These are phyloP conservation scores for Mixornis gularis DNA, from an alignment of 2,113 vertebrate species.

Conservation along the genomic window DNA sequence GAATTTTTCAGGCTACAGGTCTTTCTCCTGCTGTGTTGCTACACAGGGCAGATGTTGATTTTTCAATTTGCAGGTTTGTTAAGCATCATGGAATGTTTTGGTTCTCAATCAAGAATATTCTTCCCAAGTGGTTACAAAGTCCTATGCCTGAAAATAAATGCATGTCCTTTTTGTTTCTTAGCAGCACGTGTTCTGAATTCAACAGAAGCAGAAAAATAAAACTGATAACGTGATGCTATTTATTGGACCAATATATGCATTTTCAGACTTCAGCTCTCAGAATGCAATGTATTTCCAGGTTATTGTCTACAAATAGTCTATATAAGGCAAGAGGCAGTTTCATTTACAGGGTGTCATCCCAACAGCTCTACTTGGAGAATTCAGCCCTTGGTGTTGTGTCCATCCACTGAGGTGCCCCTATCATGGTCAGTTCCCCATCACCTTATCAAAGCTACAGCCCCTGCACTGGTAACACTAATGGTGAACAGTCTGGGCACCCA, in stretches of 20 bases:
- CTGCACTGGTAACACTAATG: neutral
- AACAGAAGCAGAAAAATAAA: conserved; percentile 11
- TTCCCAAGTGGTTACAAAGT: conserved; percentile 79
- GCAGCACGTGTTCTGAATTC: conserved; percentile 56
- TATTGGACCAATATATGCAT: conserved; percentile 23
- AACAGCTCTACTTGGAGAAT: neutral
- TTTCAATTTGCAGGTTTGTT: conserved; percentile 85
- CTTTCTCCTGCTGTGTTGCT: conserved; percentile 63
- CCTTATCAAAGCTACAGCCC: neutral
- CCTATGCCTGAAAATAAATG: conserved; percentile 72
- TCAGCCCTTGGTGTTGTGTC: fast-evolving
- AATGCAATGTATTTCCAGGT: neutral
- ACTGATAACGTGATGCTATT: conserved; percentile 35
- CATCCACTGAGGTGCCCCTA: neutral
- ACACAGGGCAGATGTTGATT: conserved; percentile 73
- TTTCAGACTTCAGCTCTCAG: conserved; percentile 9
- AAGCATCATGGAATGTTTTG: conserved; percentile 82
- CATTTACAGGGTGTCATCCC: neutral
- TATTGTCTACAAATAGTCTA: neutral
- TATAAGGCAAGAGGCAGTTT: neutral
- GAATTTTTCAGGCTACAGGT: conserved; percentile 61
- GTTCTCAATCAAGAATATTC: conserved; percentile 83
- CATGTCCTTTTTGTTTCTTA: conserved; percentile 68
- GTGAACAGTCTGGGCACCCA: neutral
- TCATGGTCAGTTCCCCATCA: neutral